Evolutionary conservation across 2,797 vertebrate genomes (phyloP).

Genomic region (Sternotherus odoratus): DNA sequence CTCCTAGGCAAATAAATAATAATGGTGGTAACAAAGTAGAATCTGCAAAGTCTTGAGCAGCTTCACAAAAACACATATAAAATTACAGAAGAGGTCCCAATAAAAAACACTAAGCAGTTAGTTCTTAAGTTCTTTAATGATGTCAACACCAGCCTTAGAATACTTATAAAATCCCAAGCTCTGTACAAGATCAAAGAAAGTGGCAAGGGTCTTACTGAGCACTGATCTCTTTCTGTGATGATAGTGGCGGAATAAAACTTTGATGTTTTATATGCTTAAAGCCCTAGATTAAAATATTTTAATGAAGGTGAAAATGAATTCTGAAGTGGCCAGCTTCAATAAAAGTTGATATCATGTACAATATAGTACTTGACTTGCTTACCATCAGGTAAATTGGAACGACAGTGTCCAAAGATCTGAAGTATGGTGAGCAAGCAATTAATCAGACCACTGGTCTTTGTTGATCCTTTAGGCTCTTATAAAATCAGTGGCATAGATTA

Average conservation of each 20-base stretch:
- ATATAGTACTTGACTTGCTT: slow-evolving; percentile 32
- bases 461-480: slow-evolving; percentile 64
- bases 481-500: slow-evolving; percentile 49
- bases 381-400: neutral
- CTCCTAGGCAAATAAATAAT: neutral
- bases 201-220: slow-evolving; percentile 65
- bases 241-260: slow-evolving; percentile 57
- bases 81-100: slow-evolving; percentile 57
- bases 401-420: slow-evolving; percentile 15
- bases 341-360: neutral
- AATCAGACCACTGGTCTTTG: slow-evolving; percentile 53
- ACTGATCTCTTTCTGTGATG: slow-evolving; percentile 49
- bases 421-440: slow-evolving; percentile 21
- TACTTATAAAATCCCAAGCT: slow-evolving; percentile 54
- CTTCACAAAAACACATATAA: slow-evolving; percentile 33
- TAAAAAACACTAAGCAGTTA: slow-evolving; percentile 70
- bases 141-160: slow-evolving; percentile 47
- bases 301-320: slow-evolving; percentile 62
- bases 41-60: neutral
- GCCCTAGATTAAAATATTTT: slow-evolving; percentile 63
- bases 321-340: neutral
- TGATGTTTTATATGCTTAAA: slow-evolving; percentile 67
- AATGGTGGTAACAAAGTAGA: neutral
- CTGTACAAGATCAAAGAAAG: slow-evolving; percentile 71
- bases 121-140: slow-evolving; percentile 61